Evolutionary conservation across 2,888 invertebrate species (phyloP).

Genomic region (Mamestra brassicae): DNA sequence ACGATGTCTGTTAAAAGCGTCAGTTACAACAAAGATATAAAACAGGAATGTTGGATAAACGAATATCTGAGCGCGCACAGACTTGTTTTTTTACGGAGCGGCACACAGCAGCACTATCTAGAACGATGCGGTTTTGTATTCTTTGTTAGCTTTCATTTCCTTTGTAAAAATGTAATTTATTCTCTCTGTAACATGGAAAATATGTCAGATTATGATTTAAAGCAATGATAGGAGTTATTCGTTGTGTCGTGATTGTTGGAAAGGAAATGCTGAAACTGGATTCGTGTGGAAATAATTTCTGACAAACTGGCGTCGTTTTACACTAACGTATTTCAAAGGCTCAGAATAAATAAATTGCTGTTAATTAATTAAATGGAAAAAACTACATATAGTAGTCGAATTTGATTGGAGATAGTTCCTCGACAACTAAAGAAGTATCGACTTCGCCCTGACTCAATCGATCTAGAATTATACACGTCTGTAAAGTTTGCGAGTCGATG

Average conservation of each 20-base stretch:
- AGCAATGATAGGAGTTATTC: background rate
- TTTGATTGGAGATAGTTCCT: background rate
- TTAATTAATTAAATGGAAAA: background rate
- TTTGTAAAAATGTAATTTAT: conserved; percentile 53
- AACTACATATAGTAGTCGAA: conserved; percentile 1
- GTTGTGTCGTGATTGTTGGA: background rate
- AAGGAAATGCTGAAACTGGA: background rate
- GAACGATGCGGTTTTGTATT: conserved; percentile 40
- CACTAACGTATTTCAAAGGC: background rate
- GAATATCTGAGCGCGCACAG: conserved; percentile 31
- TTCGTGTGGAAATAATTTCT: conserved; percentile 1
- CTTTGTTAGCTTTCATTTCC: conserved; percentile 40
- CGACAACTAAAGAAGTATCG: conserved; percentile 17
- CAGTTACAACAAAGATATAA: conserved; percentile 12
- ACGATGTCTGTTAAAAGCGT: conserved; percentile 1
- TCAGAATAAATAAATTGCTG: background rate
- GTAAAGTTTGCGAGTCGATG: conserved; percentile 30
- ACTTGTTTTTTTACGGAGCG: conserved; percentile 40
- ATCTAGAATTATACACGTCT: conserved; percentile 31
- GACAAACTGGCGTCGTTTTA: background rate
- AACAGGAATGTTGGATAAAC: conserved; percentile 24
- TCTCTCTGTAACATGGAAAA: conserved; percentile 38
- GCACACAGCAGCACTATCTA: conserved; percentile 44
- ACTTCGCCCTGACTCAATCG: conserved; percentile 21
- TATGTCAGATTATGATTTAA: conserved; percentile 23